Conservation (phyloP, 2,888 invertebrate species). For the Phyllotreta striolata region DNA sequence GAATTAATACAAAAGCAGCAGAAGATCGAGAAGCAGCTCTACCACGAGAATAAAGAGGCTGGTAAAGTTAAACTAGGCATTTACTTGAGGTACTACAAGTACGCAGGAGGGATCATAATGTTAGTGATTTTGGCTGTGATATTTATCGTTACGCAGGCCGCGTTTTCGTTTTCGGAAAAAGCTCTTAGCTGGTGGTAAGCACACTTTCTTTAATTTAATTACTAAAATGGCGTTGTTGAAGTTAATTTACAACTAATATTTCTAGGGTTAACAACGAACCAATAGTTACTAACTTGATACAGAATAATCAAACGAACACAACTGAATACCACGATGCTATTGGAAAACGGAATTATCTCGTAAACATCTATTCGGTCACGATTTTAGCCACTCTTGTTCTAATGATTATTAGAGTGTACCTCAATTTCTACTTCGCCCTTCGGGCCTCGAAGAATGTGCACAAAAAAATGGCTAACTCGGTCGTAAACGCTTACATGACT, state of each 20-base stretch:
- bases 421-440: slow-evolving; percentile 46
- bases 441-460: slow-evolving; percentile 60
- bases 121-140: slow-evolving; percentile 45
- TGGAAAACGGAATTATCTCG: slow-evolving; percentile 29
- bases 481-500: slow-evolving; percentile 68
- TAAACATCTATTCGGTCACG: slow-evolving; percentile 41
- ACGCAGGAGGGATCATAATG: slow-evolving; percentile 51
- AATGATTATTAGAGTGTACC: slow-evolving; percentile 37
- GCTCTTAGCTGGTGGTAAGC: slow-evolving; percentile 51
- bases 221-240: background rate
- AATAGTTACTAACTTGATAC: slow-evolving; percentile 27
- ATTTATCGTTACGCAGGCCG: slow-evolving; percentile 47
- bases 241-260: slow-evolving; percentile 13
- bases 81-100: slow-evolving; percentile 52
- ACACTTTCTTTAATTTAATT: background rate
- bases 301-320: slow-evolving; percentile 39
- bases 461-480: slow-evolving; percentile 66
- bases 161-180: slow-evolving; percentile 48
- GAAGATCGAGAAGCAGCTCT: slow-evolving; percentile 38
- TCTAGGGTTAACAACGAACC: slow-evolving; percentile 47
- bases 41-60: slow-evolving; percentile 49
- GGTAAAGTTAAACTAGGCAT: slow-evolving; percentile 50
- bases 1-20: slow-evolving; percentile 20
- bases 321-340: slow-evolving; percentile 29
- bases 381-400: slow-evolving; percentile 36